phyloP scores from a whole-genome alignment of 2,797 vertebrate species.

The Pseudopleuronectes americanus region DNA sequence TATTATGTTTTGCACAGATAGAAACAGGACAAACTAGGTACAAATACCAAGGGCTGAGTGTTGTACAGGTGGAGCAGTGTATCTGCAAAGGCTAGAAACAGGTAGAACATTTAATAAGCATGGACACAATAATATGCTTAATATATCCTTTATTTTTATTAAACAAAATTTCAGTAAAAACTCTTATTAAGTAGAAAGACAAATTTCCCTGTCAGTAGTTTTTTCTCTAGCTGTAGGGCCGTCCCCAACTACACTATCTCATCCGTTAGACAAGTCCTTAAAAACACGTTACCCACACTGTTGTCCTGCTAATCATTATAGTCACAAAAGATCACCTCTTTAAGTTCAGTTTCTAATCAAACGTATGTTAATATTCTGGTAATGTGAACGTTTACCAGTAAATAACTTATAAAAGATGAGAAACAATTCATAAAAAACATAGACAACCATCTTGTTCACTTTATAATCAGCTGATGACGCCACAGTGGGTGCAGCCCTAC shows the following conservation, averaged over 20 bases:
- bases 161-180: conserved; percentile 85
- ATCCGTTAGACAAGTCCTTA: conserved; percentile 13
- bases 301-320: conserved; percentile 24
- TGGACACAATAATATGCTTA: conserved; percentile 42
- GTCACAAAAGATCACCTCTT: conserved; percentile 22
- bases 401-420: conserved; percentile 63
- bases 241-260: conserved; percentile 34
- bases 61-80: neutral
- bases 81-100: no score
- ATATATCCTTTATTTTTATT: conserved; percentile 83
- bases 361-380: conserved; percentile 42
- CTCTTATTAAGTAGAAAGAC: conserved; percentile 81
- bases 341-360: conserved; percentile 35
- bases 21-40: no score
- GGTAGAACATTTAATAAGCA: conserved; percentile 26
- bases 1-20: no score
- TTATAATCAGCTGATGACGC: conserved; percentile 36
- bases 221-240: conserved; percentile 60
- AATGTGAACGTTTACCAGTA: conserved; percentile 30
- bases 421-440: conserved; percentile 37
- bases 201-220: conserved; percentile 82
- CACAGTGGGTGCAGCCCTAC: conserved; percentile 26
- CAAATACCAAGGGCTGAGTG: neutral
- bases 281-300: conserved; percentile 6
- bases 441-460: conserved; percentile 18